Evolutionary conservation across 2,888 invertebrate species (phyloP), one percentile per base, ranked within the genome.

Genomic region (Andrena praecox): DNA sequence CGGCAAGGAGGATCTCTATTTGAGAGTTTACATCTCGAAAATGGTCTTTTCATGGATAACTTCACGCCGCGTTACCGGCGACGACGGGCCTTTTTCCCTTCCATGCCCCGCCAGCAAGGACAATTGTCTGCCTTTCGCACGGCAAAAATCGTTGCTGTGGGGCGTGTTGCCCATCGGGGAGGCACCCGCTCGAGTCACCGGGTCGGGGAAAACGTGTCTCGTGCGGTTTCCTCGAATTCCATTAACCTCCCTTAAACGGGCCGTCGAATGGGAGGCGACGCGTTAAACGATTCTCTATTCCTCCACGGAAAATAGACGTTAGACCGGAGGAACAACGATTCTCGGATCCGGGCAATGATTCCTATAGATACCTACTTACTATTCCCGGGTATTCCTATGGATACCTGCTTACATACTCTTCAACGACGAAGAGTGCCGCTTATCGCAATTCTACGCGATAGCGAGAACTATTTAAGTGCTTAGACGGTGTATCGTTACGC

Each of bases 31-130:
- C 77, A 91, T 87, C 66, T 81, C 86, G 89, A 91, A 89, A 92
- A 91, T 91, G 85, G 66, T 50, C 88, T 89, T 91, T 91, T 91
- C 90, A 92, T 85, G 91, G 89, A 63, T 87, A 91, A 90, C 89
- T 91, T 92, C 88, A 90, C 89, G 82, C 70, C 82, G 68, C 54
- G 74, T 84, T 80, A 71, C 62, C 59, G 42, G 20, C 72, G 42
- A 33, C 80, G 31, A 67, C 56, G 33, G 20, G 20, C n/a, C 31
- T 20, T 69, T 69, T 31, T 16, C 27, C 16, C 24, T 20, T 60
- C 56, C 50, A n/a, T 27, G 2, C 10, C 33, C n/a, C n/a, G 12
- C 33, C 24, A 7, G n/a, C 80, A 66, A 60, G 79, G 79, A 80
- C 80, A 78, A 78, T 71, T 0, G 48, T 29, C 27, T 31, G 52